Conservation (phyloP, 2,113 vertebrate genomes). For the Tor tambroides region DNA sequence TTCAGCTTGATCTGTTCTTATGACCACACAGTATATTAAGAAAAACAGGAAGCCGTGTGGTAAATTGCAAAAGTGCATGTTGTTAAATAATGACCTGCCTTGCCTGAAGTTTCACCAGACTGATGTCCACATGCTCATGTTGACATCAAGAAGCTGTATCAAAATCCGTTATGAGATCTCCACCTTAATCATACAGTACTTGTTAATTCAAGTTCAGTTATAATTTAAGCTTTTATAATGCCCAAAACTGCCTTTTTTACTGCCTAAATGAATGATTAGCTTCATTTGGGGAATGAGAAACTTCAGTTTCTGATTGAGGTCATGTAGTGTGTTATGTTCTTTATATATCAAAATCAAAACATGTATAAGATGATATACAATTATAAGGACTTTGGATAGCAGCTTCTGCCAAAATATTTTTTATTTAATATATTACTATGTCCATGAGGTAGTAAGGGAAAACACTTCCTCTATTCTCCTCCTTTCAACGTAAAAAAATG, state of each 20-base stretch:
- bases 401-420: too few relatives aligned
- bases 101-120: constrained; percentile 75
- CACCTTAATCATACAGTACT: not conserved
- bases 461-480: too few relatives aligned
- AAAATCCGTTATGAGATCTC: constrained; percentile 60
- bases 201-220: not conserved
- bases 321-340: too few relatives aligned
- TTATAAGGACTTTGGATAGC: too few relatives aligned
- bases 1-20: constrained; percentile 33
- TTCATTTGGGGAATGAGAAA: too few relatives aligned
- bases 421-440: too few relatives aligned
- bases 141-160: constrained; percentile 66
- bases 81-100: constrained; percentile 76
- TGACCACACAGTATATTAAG: constrained; percentile 40
- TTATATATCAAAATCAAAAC: too few relatives aligned
- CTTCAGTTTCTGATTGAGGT: too few relatives aligned
- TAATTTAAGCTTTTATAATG: not conserved
- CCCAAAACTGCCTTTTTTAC: not conserved
- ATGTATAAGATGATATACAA: too few relatives aligned
- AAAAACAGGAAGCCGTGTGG: constrained; percentile 93
- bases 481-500: too few relatives aligned
- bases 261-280: too few relatives aligned
- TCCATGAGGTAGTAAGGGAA: too few relatives aligned
- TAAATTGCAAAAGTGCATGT: constrained; percentile 87
- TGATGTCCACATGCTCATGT: constrained; percentile 77